Conservation (phyloP, 2,888 invertebrate species). For the Gryllus longicercus region DNA sequence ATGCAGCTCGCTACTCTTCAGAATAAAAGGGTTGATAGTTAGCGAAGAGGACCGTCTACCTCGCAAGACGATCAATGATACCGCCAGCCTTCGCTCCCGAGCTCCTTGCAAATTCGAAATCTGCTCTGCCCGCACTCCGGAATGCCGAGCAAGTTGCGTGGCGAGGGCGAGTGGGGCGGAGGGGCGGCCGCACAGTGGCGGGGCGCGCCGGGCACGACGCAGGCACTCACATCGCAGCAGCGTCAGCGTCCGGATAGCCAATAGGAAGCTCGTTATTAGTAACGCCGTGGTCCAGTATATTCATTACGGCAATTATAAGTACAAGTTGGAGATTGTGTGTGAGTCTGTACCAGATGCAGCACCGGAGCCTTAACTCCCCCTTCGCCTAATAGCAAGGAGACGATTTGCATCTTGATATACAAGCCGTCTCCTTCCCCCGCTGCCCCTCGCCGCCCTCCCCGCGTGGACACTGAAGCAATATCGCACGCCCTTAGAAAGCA, state of each 20-base stretch:
- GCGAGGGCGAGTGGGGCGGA: neutral
- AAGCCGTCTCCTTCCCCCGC: neutral
- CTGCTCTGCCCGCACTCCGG: too few relatives aligned
- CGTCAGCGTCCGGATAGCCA: conserved; percentile 2
- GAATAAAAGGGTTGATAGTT: too few relatives aligned
- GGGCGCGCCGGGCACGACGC: neutral
- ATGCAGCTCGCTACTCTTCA: too few relatives aligned
- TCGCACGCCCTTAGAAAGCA: conserved; percentile 11
- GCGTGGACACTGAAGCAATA: neutral
- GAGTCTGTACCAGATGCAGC: neutral
- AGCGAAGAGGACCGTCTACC: too few relatives aligned
- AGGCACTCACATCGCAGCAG: neutral
- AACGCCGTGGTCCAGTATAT: neutral
- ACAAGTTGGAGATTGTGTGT: conserved; percentile 10
- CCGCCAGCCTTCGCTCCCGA: too few relatives aligned
- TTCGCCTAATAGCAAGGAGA: conserved; percentile 2
- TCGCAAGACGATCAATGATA: too few relatives aligned
- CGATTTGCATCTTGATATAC: conserved; percentile 17
- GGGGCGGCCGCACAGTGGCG: neutral
- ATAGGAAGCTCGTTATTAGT: neutral
- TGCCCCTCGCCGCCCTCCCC: neutral
- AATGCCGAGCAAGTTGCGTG: too few relatives aligned
- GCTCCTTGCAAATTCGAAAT: too few relatives aligned
- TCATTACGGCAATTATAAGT: conserved; percentile 17
- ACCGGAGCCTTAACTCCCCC: conserved; percentile 3